Base-by-base conservation (phyloP, 64 coral and sea anemone genomes). In the Dendrophyllia cribrosa region DNA sequence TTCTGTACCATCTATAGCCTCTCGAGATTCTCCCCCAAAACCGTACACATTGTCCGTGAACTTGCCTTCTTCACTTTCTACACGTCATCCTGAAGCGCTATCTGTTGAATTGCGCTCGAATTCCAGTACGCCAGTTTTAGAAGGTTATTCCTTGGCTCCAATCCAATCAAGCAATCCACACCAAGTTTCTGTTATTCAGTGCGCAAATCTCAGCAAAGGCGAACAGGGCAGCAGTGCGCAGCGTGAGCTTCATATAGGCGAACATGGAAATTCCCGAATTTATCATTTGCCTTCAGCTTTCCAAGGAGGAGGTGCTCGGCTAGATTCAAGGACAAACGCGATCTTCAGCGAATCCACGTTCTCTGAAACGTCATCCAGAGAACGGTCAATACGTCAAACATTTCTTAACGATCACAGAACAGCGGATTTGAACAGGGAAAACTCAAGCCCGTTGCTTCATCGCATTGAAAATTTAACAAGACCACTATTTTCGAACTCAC, bases 31-130 rank as follows among this genome's bases (percentile, higher is more conserved):
- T 44, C 51, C 50, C 44, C 88, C 89, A 3, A 91, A 61, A 71
- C 89, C 89, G 52, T 91, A 91, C 53, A 91, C 78, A 44, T 91
- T 91, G 17, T 91, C 89, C 12, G 48, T 83, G 9, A 91, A 91
- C 43, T 63, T 72, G 4, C 59, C 87, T 61, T 46, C 51, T 12
- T 51, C 62, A 4, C 45, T 67, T 5, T 66, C 80, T 23, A 1
- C 45, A 7, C 44, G 45, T 15, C 60, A 67, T 11, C 51, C 44
- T 68, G 62, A n/a, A 11, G 4, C 58, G 19, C 63, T 51, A 8
- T 84, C 80, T 46, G 46, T 51, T 67, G 72, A 45, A 1, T 68
- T 20, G 13, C 45, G 45, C 22, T 61, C 55, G 14, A 80, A 61
- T 80, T 84, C 60, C 9, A 68, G 47, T 34, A 9, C 80, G 19